Evolutionary conservation across 2,113 vertebrate genomes (phyloP).

Genomic region (Ptilorrhoa leucosticta): DNA sequence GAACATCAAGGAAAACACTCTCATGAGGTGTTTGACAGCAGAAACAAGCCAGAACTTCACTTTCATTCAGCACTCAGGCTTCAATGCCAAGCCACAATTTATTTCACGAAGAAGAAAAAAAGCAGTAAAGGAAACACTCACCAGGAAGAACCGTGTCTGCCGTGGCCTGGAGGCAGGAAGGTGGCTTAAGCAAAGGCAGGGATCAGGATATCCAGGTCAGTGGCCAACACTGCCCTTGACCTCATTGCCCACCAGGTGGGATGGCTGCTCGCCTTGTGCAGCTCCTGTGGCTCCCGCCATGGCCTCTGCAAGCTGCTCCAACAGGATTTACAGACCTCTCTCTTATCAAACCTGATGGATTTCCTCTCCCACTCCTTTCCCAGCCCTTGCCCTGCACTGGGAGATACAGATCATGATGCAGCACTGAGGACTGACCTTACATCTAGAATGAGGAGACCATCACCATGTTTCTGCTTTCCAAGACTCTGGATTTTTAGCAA

Average conservation of each 20-base stretch:
- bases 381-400: neutral
- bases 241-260: neutral
- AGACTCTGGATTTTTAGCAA: slow-evolving; percentile 20
- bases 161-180: slow-evolving; percentile 5
- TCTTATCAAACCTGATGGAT: neutral
- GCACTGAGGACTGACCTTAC: neutral
- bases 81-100: slow-evolving; percentile 8
- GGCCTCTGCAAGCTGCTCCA: neutral
- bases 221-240: neutral
- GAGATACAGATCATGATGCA: neutral
- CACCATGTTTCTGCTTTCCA: neutral
- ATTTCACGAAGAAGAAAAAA: neutral
- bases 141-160: neutral
- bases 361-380: slow-evolving; percentile 37
- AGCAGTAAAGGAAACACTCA: neutral
- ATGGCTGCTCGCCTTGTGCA: accelerated
- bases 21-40: slow-evolving; percentile 3
- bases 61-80: neutral
- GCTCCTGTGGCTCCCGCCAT: neutral
- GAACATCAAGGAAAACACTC: neutral
- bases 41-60: slow-evolving; percentile 11
- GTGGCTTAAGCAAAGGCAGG: neutral
- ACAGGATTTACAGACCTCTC: neutral
- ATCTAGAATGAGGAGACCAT: neutral
- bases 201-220: neutral